Evolutionary conservation across 2,888 invertebrate species (phyloP), one percentile per base, ranked within the genome.

Genomic region (Vandiemenella viatica): DNA sequence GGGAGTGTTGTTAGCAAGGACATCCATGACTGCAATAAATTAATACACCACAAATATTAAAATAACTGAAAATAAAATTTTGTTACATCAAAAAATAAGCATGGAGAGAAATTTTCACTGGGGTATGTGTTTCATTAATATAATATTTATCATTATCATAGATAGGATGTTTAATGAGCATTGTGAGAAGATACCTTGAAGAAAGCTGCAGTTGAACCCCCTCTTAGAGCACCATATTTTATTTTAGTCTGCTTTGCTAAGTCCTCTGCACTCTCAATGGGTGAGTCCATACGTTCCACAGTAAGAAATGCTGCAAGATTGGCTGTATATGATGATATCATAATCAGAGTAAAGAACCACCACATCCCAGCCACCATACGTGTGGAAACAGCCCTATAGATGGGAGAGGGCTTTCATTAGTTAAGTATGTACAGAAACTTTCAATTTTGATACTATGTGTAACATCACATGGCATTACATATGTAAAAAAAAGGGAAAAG

Each of bases 281-380:
- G 91, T 8, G 87, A 86, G 58, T 90, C 90, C 88, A 92, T 90
- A 58, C 91, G 73, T 62, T 89, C 90, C 15, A 89, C 88, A 0
- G 95, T 93, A 4, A 95, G 71, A 63, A 93, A 93, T 7, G 93
- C 93, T 43, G 93, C 93, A 59, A 95, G 70, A 68, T 95, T 95
- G 48, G 93, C 95, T 17, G 95, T 95, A 67, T 95, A 95, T 6
- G 92, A 92, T 0, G 92, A 91, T 57, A 93, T 91, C 87, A 95
- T 91, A 60, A 93, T 92, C 43, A 92, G 70, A 0, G 89, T 90
- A 67, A 92, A 92, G 67, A 92, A 92, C 91, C 91, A 92, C 87
- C 88, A 88, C 79, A 90, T 89, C 32, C 90, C 90, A 2, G 86
- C 88, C 8, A 90, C 82, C 78, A 89, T 83, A 54, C 91, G 73